phyloP scores from a whole-genome alignment of 2,797 vertebrate species.

The Halcyon chelicuti region DNA sequence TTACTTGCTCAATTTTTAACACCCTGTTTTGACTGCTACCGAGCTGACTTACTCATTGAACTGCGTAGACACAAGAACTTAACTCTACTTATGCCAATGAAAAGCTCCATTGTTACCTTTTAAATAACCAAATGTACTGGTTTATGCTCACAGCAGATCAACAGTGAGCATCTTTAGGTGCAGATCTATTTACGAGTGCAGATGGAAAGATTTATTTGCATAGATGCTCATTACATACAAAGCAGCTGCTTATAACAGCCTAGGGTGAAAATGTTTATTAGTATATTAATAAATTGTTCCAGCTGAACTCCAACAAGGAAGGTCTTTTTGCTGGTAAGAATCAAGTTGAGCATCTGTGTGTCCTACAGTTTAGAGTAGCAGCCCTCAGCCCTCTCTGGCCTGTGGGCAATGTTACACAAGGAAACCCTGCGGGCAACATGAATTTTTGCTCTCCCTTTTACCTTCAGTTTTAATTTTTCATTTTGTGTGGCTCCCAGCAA shows the following conservation, averaged over 20 bases:
- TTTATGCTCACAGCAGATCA: neutral
- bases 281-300: neutral
- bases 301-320: neutral
- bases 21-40: neutral
- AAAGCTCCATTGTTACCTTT: neutral
- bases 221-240: neutral
- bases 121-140: neutral
- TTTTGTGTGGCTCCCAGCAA: neutral
- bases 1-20: neutral
- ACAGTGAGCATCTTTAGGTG: neutral
- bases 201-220: neutral
- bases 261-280: neutral
- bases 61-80: neutral
- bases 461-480: neutral
- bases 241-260: constrained; percentile 7
- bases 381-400: neutral
- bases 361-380: neutral
- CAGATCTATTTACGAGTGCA: neutral
- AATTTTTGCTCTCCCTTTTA: neutral
- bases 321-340: neutral
- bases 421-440: neutral
- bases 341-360: neutral
- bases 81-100: neutral
- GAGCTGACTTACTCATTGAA: neutral
- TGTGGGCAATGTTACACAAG: neutral